Conservation (phyloP, 2,113 vertebrate genomes). For the Tychaedon coryphoeus region DNA sequence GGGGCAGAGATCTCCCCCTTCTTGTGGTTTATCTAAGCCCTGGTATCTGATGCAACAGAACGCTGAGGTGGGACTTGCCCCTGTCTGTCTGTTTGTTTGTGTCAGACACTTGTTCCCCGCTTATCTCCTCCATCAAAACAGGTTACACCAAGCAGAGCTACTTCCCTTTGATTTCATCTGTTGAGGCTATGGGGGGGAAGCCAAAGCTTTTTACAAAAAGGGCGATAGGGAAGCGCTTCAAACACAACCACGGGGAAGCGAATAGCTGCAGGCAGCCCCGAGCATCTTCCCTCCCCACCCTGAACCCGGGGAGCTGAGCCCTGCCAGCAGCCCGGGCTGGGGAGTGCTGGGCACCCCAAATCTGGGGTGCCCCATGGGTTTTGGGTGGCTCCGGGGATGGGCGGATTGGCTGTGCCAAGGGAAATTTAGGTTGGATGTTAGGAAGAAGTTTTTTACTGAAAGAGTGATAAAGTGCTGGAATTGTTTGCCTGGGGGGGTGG, state of each 20-base stretch:
- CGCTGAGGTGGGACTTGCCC: constrained; percentile 51
- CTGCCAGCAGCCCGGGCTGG: background rate
- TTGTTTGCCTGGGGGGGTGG: background rate
- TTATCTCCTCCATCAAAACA: constrained; percentile 59
- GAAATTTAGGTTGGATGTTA: background rate
- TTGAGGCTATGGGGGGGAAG: constrained; percentile 57
- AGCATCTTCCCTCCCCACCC: constrained; percentile 50
- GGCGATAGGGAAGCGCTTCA: constrained; percentile 62
- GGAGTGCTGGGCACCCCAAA: background rate
- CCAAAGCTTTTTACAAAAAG: constrained; percentile 35
- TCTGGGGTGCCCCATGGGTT: background rate
- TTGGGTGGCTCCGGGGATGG: background rate
- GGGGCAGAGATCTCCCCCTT: constrained; percentile 64
- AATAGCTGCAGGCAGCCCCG: constrained; percentile 46
- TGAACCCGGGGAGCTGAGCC: background rate
- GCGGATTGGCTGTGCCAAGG: background rate
- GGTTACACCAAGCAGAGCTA: constrained; percentile 55
- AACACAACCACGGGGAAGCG: constrained; percentile 29
- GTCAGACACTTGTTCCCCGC: constrained; percentile 50
- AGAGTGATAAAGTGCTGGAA: no score
- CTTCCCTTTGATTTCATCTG: constrained; percentile 66
- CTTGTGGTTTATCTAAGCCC: constrained; percentile 48
- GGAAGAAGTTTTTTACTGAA: background rate
- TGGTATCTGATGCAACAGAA: constrained; percentile 48
- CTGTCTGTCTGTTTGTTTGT: constrained; percentile 63